These are phyloP conservation scores for Varanus salvator DNA, from an alignment of 2,113 vertebrate species.

Conservation along the genomic window DNA sequence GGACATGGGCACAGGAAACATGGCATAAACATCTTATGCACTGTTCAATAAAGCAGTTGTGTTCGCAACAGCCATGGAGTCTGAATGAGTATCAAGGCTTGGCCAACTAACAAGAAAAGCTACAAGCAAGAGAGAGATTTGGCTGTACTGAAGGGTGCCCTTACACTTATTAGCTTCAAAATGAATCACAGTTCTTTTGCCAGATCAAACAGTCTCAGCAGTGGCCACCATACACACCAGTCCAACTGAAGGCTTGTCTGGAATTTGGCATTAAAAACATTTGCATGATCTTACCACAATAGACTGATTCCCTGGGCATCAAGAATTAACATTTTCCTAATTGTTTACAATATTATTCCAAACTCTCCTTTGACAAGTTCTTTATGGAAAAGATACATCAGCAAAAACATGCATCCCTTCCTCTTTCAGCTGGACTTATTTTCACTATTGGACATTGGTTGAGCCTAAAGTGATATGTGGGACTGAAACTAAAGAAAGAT, in stretches of 20 bases:
- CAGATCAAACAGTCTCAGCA: not conserved
- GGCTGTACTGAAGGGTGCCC: not conserved
- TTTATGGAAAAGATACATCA: not conserved
- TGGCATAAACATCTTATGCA: not conserved
- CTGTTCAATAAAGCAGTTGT: not conserved
- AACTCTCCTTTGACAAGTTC: not conserved
- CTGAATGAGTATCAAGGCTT: not conserved
- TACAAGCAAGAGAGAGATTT: not conserved
- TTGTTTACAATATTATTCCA: not conserved
- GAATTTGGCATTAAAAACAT: not conserved
- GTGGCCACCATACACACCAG: too few relatives aligned
- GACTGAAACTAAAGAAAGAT: not conserved
- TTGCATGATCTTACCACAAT: not conserved
- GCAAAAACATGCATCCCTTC: not conserved
- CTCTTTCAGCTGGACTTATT: not conserved
- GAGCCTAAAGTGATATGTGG: not conserved
- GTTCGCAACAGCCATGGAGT: not conserved
- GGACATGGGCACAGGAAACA: not conserved
- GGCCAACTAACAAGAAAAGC: not conserved
- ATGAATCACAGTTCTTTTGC: not conserved
- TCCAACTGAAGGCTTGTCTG: too few relatives aligned
- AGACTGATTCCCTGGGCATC: not conserved
- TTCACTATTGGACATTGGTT: not conserved
- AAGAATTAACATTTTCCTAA: not conserved
- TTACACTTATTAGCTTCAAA: not conserved